Conservation (phyloP, 2,888 invertebrate species). For the Vandiemenella viatica region DNA sequence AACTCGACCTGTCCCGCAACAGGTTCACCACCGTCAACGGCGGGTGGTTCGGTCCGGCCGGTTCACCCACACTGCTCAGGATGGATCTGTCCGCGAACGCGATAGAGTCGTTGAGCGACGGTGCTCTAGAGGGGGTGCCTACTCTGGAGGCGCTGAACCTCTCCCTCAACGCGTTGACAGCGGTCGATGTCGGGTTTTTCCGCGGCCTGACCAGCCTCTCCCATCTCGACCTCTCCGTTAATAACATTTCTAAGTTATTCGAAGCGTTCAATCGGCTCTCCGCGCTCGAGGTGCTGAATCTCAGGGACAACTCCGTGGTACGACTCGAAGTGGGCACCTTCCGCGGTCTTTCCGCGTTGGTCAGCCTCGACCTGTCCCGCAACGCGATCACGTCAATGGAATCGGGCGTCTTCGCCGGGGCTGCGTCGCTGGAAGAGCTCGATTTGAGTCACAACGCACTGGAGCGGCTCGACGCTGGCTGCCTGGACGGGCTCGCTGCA, state of each 20-base stretch:
- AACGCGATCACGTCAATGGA: conserved; percentile 49
- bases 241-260: too few relatives aligned
- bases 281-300: conserved; percentile 49
- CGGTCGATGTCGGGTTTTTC: conserved; percentile 38
- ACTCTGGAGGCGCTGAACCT: conserved; percentile 62
- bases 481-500: conserved; percentile 44
- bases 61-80: conserved; percentile 14
- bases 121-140: conserved; percentile 4
- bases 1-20: conserved; percentile 22
- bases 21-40: conserved; percentile 17
- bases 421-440: conserved; percentile 46
- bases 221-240: neutral
- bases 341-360: conserved; percentile 40
- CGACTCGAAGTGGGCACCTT: conserved; percentile 40
- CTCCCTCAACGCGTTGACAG: conserved; percentile 56
- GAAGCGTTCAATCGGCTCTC: conserved; percentile 21
- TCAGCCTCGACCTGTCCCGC: conserved; percentile 54
- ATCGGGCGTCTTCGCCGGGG: conserved; percentile 46
- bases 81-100: conserved; percentile 24
- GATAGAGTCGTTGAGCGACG: conserved; percentile 13
- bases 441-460: conserved; percentile 54
- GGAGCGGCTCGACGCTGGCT: conserved; percentile 44
- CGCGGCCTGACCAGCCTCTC: neutral
- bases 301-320: conserved; percentile 51
- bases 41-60: conserved; percentile 14